phyloP scores from a whole-genome alignment of 2,888 invertebrate genomes.

The Eristalis intricaria region DNA sequence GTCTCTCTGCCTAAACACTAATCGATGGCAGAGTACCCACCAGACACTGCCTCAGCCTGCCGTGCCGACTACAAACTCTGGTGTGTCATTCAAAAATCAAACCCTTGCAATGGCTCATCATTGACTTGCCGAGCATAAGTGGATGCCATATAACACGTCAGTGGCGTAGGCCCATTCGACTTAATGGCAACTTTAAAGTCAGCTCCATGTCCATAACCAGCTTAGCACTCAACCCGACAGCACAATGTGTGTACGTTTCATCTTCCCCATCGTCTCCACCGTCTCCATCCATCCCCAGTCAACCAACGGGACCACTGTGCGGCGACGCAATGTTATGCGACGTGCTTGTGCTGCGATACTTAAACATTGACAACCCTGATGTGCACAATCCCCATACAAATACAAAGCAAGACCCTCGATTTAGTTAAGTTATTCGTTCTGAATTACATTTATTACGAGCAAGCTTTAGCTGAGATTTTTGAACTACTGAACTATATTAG shows the following conservation, averaged over 20 bases:
- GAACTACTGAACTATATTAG: too few species aligned
- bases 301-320: too few species aligned
- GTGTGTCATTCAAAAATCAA: neutral
- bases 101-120: neutral
- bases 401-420: too few species aligned
- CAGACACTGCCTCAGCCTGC: neutral
- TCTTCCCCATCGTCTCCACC: neutral
- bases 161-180: constrained; percentile 30
- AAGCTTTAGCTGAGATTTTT: too few species aligned
- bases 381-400: too few species aligned
- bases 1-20: neutral
- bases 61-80: neutral
- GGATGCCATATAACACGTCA: neutral
- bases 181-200: constrained; percentile 60
- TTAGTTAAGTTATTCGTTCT: too few species aligned
- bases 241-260: constrained; percentile 9
- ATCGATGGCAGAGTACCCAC: neutral
- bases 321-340: too few species aligned
- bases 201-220: constrained; percentile 16
- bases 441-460: too few species aligned
- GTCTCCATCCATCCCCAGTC: too few species aligned
- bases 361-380: too few species aligned
- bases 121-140: neutral
- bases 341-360: too few species aligned
- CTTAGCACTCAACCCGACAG: constrained; percentile 4